These are phyloP conservation scores for Hydrochoerus hydrochaeris DNA, from an alignment of 2,113 vertebrate genomes.

Conservation along the genomic window DNA sequence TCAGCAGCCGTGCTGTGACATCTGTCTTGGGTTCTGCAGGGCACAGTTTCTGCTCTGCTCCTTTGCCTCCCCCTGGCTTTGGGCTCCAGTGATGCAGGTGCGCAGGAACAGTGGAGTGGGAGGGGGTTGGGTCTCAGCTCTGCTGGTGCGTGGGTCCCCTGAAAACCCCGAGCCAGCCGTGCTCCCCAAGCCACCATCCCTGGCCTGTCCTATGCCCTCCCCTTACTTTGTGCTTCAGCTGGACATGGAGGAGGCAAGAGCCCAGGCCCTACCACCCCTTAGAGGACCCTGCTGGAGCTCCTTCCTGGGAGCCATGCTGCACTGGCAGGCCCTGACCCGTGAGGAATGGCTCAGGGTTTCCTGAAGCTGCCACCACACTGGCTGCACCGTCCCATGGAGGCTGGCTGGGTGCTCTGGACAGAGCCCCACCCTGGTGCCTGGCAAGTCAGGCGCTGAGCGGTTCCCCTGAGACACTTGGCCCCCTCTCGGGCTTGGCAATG, in stretches of 20 bases:
- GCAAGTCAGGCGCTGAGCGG: not conserved
- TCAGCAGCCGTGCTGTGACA: not conserved
- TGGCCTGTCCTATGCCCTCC: too few relatives aligned
- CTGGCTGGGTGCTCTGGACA: not conserved
- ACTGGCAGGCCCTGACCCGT: fast-evolving
- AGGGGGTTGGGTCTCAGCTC: fast-evolving
- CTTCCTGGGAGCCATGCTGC: not conserved
- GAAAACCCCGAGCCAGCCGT: fast-evolving
- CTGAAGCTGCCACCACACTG: not conserved
- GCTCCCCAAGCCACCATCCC: fast-evolving
- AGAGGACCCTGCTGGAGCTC: not conserved
- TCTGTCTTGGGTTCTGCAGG: fast-evolving
- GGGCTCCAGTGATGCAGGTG: not conserved
- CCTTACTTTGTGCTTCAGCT: fast-evolving
- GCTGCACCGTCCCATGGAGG: not conserved
- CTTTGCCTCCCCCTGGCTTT: not conserved
- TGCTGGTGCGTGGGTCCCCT: not conserved
- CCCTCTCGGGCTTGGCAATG: not conserved
- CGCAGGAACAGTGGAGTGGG: fast-evolving
- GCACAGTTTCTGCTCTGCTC: not conserved
- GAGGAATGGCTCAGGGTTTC: not conserved
- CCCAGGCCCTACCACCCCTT: not conserved
- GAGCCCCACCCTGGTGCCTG: not conserved
- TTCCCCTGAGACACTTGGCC: not conserved
- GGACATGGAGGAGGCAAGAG: not conserved